Evolutionary conservation across 2,113 vertebrate species (phyloP), one percentile per base, ranked within the genome.

Genomic region (Cololabis saira): DNA sequence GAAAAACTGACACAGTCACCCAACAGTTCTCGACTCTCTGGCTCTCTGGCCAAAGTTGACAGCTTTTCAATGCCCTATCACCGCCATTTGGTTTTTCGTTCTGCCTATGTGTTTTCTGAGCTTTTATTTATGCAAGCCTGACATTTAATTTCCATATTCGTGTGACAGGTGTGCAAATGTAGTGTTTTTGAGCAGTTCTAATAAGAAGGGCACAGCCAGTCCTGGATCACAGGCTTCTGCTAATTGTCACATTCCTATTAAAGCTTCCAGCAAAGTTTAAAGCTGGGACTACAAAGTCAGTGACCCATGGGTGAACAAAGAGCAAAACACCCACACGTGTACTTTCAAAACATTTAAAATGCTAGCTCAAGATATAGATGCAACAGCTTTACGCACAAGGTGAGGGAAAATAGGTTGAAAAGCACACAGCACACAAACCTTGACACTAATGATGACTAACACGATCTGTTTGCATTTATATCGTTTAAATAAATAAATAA

Each of bases 161-260:
- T 58, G 66, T 74, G 76, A 76, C 71, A 60, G 52, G 24, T 37
- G 19, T 67, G 69, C 54, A 69, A 67, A 64, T 58, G 53, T 7
- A 12, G 52, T 54, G 55, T 67, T 61, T 56, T 70, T 43, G 58
- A 66, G 30, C 60, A 17, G 44, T 19, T 66, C 37, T 85, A 76
- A 80, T 61, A 78, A 74, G 70, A 56, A 30, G 40, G 18, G 10
- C 12, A 22, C 67, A 61, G 58, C 15, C 16, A 71, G 57, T 49
- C 55, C 61, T 21, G 64, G 66, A 84, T 84, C 76, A 81, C 8
- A 76, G 59, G 48, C 67, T 81, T 75, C 55, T 58, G 67, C 47
- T 83, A 83, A 88, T 69, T 73, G 66, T 77, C 62, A 80, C 64
- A 62, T 83, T 80, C 33, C 9, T 60, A 75, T 78, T 72, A 62